These are phyloP conservation scores for Chelonia mydas DNA, from an alignment of 2,797 vertebrate species.

Conservation along the genomic window DNA sequence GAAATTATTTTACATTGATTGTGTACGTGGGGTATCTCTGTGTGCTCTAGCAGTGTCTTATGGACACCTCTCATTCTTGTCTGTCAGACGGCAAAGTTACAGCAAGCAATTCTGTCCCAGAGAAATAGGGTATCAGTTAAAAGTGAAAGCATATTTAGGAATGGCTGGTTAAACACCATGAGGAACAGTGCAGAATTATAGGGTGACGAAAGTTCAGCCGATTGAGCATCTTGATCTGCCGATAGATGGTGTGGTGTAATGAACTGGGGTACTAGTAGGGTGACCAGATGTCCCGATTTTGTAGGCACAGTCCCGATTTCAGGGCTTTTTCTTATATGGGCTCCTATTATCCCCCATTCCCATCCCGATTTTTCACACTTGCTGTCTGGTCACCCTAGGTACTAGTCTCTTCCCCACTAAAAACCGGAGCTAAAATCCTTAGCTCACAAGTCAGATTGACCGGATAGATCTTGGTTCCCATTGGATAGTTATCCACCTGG, in stretches of 20 bases:
- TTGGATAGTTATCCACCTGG: background rate
- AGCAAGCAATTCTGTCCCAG: background rate
- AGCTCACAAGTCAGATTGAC: background rate
- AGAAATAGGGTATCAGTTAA: background rate
- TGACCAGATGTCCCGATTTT: too few relatives aligned
- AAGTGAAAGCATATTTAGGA: background rate
- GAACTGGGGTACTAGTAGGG: background rate
- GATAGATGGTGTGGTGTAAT: background rate
- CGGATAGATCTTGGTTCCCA: background rate
- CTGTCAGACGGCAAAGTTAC: background rate
- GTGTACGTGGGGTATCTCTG: background rate
- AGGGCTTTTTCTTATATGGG: too few relatives aligned
- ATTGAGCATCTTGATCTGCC: slow-evolving; percentile 7
- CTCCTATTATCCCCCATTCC: too few relatives aligned
- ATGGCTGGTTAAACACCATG: background rate
- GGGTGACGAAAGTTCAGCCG: background rate
- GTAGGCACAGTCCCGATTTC: too few relatives aligned
- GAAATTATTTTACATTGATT: background rate
- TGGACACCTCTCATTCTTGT: background rate
- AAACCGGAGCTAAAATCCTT: background rate
- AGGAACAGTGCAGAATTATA: background rate
- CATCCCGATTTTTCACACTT: too few relatives aligned
- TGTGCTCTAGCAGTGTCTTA: background rate
- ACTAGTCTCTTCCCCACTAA: slow-evolving; percentile 12
- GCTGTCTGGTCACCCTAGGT: background rate